These are phyloP conservation scores for Neodiprion pinetum DNA, from an alignment of 1,140 invertebrate species.

Conservation along the genomic window DNA sequence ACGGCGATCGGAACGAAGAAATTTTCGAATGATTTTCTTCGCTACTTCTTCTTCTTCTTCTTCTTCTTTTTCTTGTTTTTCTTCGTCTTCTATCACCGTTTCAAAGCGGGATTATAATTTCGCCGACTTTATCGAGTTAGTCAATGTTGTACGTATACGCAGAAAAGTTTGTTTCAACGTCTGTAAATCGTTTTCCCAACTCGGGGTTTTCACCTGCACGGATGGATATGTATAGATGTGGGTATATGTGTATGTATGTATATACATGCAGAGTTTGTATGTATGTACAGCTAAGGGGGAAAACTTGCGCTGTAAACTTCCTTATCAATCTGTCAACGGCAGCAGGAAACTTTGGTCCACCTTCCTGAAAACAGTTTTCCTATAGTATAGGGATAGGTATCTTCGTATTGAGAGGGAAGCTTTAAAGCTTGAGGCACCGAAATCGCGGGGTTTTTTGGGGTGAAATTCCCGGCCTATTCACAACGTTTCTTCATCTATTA, in stretches of 20 bases:
- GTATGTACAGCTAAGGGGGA: not conserved
- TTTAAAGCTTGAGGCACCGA: not conserved
- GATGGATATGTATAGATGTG: not conserved
- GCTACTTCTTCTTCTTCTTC: no score
- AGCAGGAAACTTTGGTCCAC: constrained; percentile 40
- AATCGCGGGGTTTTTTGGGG: not conserved
- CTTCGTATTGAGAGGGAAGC: no score
- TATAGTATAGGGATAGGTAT: not conserved
- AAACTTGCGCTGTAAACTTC: constrained; percentile 35
- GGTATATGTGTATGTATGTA: not conserved
- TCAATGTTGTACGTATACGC: not conserved
- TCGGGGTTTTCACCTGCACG: not conserved
- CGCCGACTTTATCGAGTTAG: no score
- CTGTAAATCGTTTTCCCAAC: not conserved
- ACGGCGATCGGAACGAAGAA: not conserved
- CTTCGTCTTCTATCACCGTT: no score
- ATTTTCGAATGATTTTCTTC: not conserved
- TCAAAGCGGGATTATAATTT: no score
- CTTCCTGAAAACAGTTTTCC: not conserved
- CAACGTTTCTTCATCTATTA: not conserved
- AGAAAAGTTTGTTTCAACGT: not conserved
- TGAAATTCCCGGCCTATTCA: not conserved
- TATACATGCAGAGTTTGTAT: not conserved
- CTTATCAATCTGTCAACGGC: constrained; percentile 51
- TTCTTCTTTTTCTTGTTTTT: no score